A percentile compares a stretch with the other conserved stretches of the same genome.
These are phyloP conservation scores for Lethenteron camtschaticum DNA, from an alignment of 2,113 vertebrate genomes.

Conservation along the genomic window DNA sequence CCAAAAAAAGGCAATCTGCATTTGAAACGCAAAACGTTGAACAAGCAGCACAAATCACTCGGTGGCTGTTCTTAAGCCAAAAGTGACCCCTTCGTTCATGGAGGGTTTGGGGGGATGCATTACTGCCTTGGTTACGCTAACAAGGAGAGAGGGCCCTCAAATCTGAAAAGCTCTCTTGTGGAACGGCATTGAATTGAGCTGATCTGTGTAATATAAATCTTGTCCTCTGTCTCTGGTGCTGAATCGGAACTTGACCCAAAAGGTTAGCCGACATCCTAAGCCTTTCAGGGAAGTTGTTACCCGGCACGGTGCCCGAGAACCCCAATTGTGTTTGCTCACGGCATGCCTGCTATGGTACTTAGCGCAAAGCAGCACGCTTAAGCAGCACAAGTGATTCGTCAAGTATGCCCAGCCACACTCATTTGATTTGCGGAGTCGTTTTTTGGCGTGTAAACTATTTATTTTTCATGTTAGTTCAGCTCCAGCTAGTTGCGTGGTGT, in stretches of 20 bases:
- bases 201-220: constrained; percentile 5
- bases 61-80: too few species aligned
- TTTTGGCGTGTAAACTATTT: too few species aligned
- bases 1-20: neutral
- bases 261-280: constrained; percentile 1
- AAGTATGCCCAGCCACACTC: too few species aligned
- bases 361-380: neutral
- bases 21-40: neutral
- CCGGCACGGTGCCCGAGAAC: too few species aligned
- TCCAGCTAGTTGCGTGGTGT: too few species aligned
- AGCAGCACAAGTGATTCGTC: too few species aligned
- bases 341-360: constrained; percentile 1
- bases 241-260: neutral
- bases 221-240: neutral
- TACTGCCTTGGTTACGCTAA: neutral
- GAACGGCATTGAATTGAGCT: constrained; percentile 4
- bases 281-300: neutral
- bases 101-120: neutral
- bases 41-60: too few species aligned
- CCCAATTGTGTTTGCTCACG: constrained; percentile 4
- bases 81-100: too few species aligned
- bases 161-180: constrained; percentile 3
- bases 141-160: neutral
- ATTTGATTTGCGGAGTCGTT: too few species aligned
- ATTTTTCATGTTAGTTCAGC: too few species aligned